phyloP scores from a whole-genome alignment of 2,797 vertebrate species.

The Vultur gryphus region DNA sequence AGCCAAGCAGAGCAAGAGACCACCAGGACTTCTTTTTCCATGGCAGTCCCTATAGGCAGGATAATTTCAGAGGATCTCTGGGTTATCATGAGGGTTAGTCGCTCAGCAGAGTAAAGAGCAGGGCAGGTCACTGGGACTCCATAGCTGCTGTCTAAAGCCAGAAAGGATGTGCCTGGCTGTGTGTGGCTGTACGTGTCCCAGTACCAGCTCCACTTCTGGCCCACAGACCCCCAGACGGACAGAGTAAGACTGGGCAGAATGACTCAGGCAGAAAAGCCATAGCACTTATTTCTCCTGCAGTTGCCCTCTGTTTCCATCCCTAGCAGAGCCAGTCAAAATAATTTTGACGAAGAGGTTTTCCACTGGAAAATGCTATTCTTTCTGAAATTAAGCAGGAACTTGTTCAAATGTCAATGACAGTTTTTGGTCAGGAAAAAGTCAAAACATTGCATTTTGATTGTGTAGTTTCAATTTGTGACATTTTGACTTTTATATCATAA shows the following conservation, averaged over 20 bases:
- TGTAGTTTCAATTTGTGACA: neutral
- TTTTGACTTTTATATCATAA: slow-evolving; percentile 45
- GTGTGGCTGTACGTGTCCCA: neutral
- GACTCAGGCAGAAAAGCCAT: neutral
- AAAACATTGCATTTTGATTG: slow-evolving; percentile 32
- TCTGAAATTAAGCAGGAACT: slow-evolving; percentile 6
- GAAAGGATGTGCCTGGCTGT: neutral
- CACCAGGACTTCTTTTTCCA: neutral
- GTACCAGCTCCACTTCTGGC: neutral
- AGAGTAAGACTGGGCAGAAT: neutral
- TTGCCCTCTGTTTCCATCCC: neutral
- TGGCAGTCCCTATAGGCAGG: neutral
- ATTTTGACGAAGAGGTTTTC: neutral
- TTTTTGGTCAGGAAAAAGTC: neutral
- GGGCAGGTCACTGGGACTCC: neutral
- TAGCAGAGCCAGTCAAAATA: neutral
- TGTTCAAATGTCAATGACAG: neutral
- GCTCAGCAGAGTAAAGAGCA: neutral
- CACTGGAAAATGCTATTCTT: neutral
- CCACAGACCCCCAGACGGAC: neutral
- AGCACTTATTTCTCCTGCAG: neutral
- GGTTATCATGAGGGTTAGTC: neutral
- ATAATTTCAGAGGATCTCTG: neutral
- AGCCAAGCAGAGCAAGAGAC: neutral
- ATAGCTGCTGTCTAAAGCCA: neutral